These are phyloP conservation scores for Petromus typicus DNA, from an alignment of 2,113 vertebrate species.

Conservation along the genomic window DNA sequence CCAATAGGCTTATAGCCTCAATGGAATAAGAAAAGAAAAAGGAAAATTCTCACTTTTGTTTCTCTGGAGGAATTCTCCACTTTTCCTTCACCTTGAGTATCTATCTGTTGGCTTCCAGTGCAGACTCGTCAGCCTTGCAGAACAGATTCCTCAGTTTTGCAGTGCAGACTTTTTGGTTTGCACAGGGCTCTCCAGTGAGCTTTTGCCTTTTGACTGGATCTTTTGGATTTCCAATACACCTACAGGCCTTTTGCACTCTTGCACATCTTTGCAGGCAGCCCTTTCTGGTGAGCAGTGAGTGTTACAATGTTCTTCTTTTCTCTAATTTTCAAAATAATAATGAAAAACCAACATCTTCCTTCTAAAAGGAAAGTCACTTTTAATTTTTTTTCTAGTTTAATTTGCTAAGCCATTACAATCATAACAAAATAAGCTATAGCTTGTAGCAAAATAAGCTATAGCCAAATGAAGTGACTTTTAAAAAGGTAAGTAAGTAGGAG, in stretches of 20 bases:
- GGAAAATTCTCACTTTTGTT: background rate
- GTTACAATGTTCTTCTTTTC: background rate
- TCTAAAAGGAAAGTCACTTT: background rate
- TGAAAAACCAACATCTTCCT: background rate
- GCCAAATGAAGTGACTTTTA: background rate
- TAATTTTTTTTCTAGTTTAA: background rate
- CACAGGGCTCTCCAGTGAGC: background rate
- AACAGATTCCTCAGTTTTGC: background rate
- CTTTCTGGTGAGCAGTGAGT: no score
- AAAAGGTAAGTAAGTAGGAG: conserved; percentile 9
- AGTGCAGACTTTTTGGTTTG: no score
- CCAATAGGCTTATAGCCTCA: background rate
- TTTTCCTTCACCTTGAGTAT: background rate
- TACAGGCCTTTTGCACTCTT: background rate
- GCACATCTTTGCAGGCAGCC: background rate
- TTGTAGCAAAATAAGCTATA: background rate
- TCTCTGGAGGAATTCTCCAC: background rate
- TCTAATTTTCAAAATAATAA: conserved; percentile 1
- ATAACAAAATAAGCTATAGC: no score
- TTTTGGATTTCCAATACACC: background rate
- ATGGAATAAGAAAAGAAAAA: background rate
- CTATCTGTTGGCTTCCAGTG: background rate
- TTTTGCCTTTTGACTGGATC: background rate
- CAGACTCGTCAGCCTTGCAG: background rate
- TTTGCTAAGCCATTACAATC: background rate